Evolutionary conservation across 2,797 vertebrate species (phyloP).

Genomic region (Pachyuromys duprasi): DNA sequence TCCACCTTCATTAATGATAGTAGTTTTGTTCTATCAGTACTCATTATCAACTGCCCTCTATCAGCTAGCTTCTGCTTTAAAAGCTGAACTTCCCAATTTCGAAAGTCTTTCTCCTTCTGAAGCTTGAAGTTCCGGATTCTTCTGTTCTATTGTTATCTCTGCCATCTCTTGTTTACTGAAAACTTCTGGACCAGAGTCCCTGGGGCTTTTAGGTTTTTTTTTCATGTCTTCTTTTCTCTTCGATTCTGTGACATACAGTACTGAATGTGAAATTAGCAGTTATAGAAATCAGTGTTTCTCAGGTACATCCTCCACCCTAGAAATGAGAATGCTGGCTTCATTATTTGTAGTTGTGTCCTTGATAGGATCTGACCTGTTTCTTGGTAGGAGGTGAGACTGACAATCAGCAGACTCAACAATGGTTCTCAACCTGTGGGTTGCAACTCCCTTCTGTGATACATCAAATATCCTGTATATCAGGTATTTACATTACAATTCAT

Average conservation of each 20-base stretch:
- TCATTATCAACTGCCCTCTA: constrained; percentile 70
- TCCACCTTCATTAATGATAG: not conserved
- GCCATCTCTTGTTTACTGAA: constrained; percentile 63
- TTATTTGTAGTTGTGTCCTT: not conserved
- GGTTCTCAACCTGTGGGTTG: not conserved
- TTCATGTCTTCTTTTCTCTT: not conserved
- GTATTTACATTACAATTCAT: not conserved
- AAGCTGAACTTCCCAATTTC: constrained; percentile 76
- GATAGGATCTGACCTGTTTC: not conserved
- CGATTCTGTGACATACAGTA: not conserved
- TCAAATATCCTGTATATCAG: not conserved
- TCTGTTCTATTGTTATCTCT: not conserved
- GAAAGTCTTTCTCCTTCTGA: not conserved
- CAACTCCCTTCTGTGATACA: not conserved
- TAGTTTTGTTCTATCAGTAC: constrained; percentile 73
- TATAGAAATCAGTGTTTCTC: not conserved
- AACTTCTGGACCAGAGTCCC: not conserved
- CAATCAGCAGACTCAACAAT: not conserved
- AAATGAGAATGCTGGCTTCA: not conserved
- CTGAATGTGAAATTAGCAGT: not conserved
- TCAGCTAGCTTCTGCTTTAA: constrained; percentile 74
- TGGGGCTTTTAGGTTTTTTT: not conserved
- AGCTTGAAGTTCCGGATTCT: constrained; percentile 77
- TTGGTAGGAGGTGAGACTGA: not conserved
- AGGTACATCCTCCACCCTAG: rapidly evolving